A percentile compares a stretch with the other conserved stretches of the same genome.
Evolutionary conservation across 1,140 invertebrate genomes (phyloP).

Genomic region (Drosophila prosaltans): DNA sequence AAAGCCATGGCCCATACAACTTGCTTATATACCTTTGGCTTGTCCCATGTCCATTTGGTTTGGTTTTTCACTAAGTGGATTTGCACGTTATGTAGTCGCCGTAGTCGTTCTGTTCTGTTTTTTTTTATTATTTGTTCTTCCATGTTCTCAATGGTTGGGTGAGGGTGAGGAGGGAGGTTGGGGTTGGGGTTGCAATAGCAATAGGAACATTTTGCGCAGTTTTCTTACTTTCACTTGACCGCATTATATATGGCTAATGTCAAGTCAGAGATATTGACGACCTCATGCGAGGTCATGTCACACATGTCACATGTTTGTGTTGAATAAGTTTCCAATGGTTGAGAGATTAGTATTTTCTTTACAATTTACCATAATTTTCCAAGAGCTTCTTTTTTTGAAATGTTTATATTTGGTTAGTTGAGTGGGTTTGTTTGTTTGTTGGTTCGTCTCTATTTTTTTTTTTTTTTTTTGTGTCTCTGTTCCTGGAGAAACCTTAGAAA

Average conservation of each 20-base stretch:
- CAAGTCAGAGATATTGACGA: conserved; percentile 57
- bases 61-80: conserved; percentile 77
- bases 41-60: conserved; percentile 57
- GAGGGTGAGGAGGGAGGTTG: neutral
- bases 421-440: neutral
- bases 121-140: too few relatives aligned
- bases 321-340: conserved; percentile 34
- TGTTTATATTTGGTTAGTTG: neutral
- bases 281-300: conserved; percentile 64
- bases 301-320: conserved; percentile 34
- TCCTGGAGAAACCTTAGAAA: conserved; percentile 46
- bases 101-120: too few relatives aligned
- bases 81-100: conserved; percentile 66
- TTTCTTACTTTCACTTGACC: conserved; percentile 37
- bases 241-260: conserved; percentile 59
- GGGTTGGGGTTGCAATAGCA: neutral
- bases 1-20: conserved; percentile 49
- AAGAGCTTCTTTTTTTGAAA: neutral
- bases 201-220: conserved; percentile 39
- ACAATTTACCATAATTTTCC: conserved; percentile 6
- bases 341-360: conserved; percentile 48
- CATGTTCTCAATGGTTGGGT: too few relatives aligned
- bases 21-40: conserved; percentile 81
- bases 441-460: neutral
- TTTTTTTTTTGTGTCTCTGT: neutral